Percentiles rank a stretch among this genome's conserved stretches.
phyloP scores from a whole-genome alignment of 1,140 invertebrate genomes.

The Drosophila micromelanica region DNA sequence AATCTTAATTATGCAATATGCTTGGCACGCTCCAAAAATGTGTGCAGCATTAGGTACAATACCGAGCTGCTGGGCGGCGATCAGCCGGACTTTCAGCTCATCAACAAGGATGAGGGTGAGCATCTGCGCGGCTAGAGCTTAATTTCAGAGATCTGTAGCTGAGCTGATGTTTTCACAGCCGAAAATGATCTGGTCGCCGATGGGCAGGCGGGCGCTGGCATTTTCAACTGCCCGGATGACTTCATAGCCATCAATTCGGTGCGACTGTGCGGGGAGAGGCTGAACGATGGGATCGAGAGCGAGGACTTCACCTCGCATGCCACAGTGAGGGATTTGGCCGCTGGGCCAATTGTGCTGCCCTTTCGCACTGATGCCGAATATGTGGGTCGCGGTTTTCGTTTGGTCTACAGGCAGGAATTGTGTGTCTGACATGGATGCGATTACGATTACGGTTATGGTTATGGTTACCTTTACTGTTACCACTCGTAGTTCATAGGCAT shows the following conservation, averaged over 20 bases:
- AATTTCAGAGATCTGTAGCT: neutral
- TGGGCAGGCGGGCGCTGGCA: conserved; percentile 89
- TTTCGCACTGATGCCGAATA: conserved; percentile 85
- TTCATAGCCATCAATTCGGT: conserved; percentile 89
- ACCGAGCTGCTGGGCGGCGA: conserved; percentile 85
- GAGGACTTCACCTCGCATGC: conserved; percentile 88
- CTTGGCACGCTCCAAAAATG: conserved; percentile 87
- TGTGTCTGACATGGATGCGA: conserved; percentile 76
- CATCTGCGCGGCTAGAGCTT: neutral
- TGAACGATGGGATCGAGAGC: conserved; percentile 88
- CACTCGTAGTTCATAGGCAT: too few relatives aligned
- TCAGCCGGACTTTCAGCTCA: conserved; percentile 86
- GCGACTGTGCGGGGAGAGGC: conserved; percentile 89
- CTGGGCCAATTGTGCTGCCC: conserved; percentile 86
- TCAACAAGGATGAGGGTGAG: conserved; percentile 86
- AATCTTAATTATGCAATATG: conserved; percentile 93
- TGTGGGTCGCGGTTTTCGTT: conserved; percentile 86
- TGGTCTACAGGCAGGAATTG: conserved; percentile 86
- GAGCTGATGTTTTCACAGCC: conserved; percentile 27
- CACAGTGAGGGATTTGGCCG: conserved; percentile 87
- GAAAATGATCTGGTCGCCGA: conserved; percentile 85
- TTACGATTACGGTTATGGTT: neutral
- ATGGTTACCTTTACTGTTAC: conserved; percentile 34
- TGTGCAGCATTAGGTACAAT: conserved; percentile 88
- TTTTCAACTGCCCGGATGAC: conserved; percentile 90